Evolutionary conservation across 2,797 vertebrate genomes (phyloP).

Genomic region (Urocyon cinereoargenteus): DNA sequence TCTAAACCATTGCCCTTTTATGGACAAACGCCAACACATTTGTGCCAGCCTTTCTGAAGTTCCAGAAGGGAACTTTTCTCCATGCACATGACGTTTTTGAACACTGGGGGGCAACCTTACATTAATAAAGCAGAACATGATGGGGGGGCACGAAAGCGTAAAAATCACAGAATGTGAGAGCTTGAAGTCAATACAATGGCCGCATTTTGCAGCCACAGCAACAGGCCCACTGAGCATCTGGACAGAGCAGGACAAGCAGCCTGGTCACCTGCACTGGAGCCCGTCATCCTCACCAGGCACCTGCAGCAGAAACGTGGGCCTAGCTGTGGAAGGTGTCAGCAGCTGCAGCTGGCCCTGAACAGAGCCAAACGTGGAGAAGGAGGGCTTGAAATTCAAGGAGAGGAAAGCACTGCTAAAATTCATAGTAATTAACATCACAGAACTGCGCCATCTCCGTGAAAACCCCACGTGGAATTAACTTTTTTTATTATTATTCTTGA

Average conservation of each 20-base stretch:
- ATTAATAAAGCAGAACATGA: background rate
- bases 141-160: background rate
- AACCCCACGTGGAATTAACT: background rate
- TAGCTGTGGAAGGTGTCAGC: background rate
- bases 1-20: background rate
- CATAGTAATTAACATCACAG: background rate
- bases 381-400: background rate
- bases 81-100: background rate
- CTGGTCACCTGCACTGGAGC: background rate
- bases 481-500: background rate
- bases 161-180: background rate
- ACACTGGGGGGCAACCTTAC: constrained; percentile 47
- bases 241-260: background rate
- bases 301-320: background rate
- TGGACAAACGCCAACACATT: background rate
- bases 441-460: background rate
- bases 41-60: background rate
- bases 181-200: background rate
- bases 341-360: background rate
- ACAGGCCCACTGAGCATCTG: background rate
- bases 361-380: background rate
- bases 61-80: background rate
- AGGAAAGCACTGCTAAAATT: background rate
- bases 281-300: background rate
- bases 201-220: background rate